Conservation (phyloP, 1,140 invertebrate genomes). For the Anastrepha ludens region DNA sequence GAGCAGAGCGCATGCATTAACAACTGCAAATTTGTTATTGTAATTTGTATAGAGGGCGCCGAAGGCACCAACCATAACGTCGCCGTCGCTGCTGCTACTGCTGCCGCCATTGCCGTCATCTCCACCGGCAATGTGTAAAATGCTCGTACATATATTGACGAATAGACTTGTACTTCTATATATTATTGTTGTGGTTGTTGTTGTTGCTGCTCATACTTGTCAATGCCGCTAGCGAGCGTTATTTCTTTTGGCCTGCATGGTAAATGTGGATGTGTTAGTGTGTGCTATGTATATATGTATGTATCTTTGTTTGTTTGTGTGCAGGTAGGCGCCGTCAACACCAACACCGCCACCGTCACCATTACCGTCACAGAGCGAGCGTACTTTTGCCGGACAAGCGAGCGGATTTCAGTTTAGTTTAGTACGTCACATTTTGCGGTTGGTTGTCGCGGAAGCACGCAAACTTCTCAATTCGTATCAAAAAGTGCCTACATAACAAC, state of each 20-base stretch:
- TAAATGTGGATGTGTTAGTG: background rate
- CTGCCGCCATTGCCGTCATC: background rate
- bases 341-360: background rate
- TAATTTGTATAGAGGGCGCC: background rate
- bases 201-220: background rate
- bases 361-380: background rate
- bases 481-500: slow-evolving; percentile 40
- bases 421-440: slow-evolving; percentile 59
- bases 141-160: background rate
- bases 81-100: background rate
- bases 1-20: background rate
- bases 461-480: slow-evolving; percentile 39
- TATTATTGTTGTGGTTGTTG: background rate
- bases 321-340: slow-evolving; percentile 10
- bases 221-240: background rate
- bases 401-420: slow-evolving; percentile 57
- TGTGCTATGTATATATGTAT: background rate
- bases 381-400: slow-evolving; percentile 5
- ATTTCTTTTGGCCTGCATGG: too few relatives aligned
- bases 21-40: background rate
- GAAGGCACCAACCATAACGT: background rate
- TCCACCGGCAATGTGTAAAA: background rate
- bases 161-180: background rate
- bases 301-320: background rate
- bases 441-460: slow-evolving; percentile 44